Evolutionary conservation across 2,113 vertebrate genomes (phyloP), one percentile per base, ranked within the genome.

Genomic region (Eonycteris spelaea): DNA sequence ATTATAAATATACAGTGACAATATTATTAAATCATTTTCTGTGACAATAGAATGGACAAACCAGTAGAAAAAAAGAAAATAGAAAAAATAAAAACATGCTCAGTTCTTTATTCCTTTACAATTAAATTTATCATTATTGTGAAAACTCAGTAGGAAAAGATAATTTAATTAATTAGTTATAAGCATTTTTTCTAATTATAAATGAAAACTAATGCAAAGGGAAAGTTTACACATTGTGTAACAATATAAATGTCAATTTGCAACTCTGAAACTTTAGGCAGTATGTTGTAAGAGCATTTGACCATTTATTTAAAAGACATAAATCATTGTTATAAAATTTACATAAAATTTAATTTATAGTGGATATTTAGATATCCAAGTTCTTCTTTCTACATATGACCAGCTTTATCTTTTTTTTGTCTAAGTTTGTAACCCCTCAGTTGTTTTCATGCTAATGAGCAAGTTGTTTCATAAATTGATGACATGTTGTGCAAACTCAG

Each of bases 121-220:
- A 12, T 94, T 97, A 65, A 65, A 73, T 89, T 86, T 55, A 11
- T 45, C 11, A 55, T 38, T 82, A 57, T 73, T 82, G 26, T 74
- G 82, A 43, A 92, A 48, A 83, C 48, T 83, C 38, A 53, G 12
- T 11, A 48, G 57, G 40, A 75, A 84, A 55, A 74, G 22, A 59
- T 7, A 85, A 91, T 95, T 80, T 51, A 26, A 73, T 86, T 67
- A 63, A 73, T 90, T 67, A 57, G 68, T 90, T 71, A 59, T 38
- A 83, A 78, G 40, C 5, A 86, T 86, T 67, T 80, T 55, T 55
- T 89, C 61, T 78, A 91, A 88, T 53, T 96, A 84, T 84, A 87
- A 93, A 45, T 35, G 45, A 45, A 61, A 61, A 75, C 16, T 78
- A 84, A 45, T 61, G 21, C 53, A 83, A 77, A 75, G 51, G 51